Percentiles rank a stretch among this genome's conserved stretches.
These are phyloP conservation scores for Sebastes ruberrimus DNA, from an alignment of 2,797 vertebrate species.

Conservation along the genomic window DNA sequence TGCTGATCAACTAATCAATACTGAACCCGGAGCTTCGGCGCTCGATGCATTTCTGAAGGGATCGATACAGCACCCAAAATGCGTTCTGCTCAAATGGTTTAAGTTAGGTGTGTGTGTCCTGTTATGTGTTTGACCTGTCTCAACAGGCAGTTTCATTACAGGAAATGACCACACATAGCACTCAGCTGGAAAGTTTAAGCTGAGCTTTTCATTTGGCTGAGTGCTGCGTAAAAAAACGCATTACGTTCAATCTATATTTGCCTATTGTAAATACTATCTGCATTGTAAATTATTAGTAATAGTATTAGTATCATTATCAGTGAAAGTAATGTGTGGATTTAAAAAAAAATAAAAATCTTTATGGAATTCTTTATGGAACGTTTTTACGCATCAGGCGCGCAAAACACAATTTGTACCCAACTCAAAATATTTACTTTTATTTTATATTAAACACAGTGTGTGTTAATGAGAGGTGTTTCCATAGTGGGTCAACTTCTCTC, in stretches of 20 bases:
- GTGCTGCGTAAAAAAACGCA: neutral
- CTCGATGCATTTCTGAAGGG: slow-evolving; percentile 66
- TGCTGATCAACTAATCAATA: slow-evolving; percentile 74
- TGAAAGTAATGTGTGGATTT: neutral
- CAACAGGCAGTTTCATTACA: slow-evolving; percentile 55
- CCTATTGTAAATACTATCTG: neutral
- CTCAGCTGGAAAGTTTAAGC: slow-evolving; percentile 22
- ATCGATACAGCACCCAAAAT: slow-evolving; percentile 61
- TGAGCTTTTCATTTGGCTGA: slow-evolving; percentile 29
- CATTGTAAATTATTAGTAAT: neutral
- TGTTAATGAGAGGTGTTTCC: slow-evolving; percentile 1
- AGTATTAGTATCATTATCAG: neutral
- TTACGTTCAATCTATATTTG: neutral
- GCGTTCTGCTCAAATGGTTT: slow-evolving; percentile 43
- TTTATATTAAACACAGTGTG: neutral
- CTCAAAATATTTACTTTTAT: neutral
- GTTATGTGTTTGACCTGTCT: slow-evolving; percentile 57
- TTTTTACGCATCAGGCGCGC: too few species aligned
- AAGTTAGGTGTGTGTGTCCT: slow-evolving; percentile 32
- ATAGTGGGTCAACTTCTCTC: neutral
- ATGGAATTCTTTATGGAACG: too few species aligned
- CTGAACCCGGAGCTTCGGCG: slow-evolving; percentile 55
- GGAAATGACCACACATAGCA: slow-evolving; percentile 27
- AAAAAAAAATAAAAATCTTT: too few species aligned
- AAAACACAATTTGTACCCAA: neutral